A percentile compares a stretch with the other conserved stretches of the same genome.
phyloP scores from a whole-genome alignment of 2,888 invertebrate genomes.

The Rotaria magnacalcarata region DNA sequence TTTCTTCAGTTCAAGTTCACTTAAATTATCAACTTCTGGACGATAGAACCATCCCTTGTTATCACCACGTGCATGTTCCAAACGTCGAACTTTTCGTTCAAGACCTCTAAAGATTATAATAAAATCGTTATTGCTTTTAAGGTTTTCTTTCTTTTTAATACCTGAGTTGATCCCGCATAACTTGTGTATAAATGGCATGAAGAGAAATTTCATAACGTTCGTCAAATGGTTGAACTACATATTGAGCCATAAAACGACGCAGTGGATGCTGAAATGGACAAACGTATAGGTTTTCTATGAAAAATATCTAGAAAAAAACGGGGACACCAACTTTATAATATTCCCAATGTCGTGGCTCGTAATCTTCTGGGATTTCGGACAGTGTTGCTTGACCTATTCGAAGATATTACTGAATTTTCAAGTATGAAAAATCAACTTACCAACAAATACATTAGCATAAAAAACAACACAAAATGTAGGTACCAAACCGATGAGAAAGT shows the following conservation, averaged over 20 bases:
- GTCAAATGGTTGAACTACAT: conserved; percentile 39
- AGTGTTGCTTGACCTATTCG: conserved; percentile 44
- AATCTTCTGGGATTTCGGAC: conserved; percentile 44
- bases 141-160: not conserved
- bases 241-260: conserved; percentile 39
- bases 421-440: not conserved
- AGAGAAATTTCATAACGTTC: conserved; percentile 43
- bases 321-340: conserved; percentile 38
- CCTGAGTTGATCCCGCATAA: conserved; percentile 36
- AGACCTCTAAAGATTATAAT: conserved; percentile 33
- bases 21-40: conserved; percentile 37
- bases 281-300: not conserved
- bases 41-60: conserved; percentile 46
- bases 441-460: conserved; percentile 34
- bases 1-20: conserved; percentile 37
- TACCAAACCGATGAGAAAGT: conserved; percentile 23
- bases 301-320: not conserved
- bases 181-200: conserved; percentile 33
- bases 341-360: conserved; percentile 46
- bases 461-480: conserved; percentile 22
- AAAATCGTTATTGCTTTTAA: not conserved
- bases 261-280: conserved; percentile 40
- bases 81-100: conserved; percentile 44
- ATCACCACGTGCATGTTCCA: conserved; percentile 44
- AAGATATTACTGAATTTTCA: not conserved